phyloP scores from a whole-genome alignment of 2,888 invertebrate species.

The Dryococelus australis region DNA sequence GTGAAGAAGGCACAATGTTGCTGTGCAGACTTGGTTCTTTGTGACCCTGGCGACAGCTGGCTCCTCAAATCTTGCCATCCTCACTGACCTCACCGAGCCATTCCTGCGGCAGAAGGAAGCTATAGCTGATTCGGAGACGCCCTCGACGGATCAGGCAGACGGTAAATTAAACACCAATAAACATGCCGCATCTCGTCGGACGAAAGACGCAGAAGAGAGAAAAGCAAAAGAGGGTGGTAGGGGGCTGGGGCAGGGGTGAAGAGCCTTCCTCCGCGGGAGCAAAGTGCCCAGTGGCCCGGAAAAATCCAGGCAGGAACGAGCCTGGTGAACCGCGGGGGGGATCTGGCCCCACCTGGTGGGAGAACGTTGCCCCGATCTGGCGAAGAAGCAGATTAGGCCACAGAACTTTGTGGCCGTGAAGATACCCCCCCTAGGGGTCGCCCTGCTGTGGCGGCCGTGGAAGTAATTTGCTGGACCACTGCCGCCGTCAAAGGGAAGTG shows the following conservation, averaged over 20 bases:
- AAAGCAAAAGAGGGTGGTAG: background rate
- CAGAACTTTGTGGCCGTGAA: background rate
- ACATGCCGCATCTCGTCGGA: constrained; percentile 1
- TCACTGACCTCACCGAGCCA: background rate
- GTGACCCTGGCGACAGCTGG: background rate
- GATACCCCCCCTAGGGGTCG: background rate
- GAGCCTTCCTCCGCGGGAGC: background rate
- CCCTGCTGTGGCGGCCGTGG: background rate
- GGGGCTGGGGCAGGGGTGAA: no score
- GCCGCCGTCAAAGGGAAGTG: background rate
- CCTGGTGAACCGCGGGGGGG: no score
- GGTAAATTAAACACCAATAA: constrained; percentile 16
- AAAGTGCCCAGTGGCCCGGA: background rate
- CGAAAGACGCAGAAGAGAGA: background rate
- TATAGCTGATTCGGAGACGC: background rate
- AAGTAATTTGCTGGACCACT: background rate
- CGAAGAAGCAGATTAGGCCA: constrained; percentile 1
- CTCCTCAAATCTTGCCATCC: background rate
- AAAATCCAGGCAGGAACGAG: background rate
- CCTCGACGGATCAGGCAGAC: background rate
- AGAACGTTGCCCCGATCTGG: background rate
- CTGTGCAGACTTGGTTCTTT: background rate
- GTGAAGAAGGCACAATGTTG: background rate
- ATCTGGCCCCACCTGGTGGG: background rate
- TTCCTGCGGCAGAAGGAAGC: background rate